These are phyloP conservation scores for Trissolcus brochymenae DNA, from an alignment of 2,888 invertebrate species.

Conservation along the genomic window DNA sequence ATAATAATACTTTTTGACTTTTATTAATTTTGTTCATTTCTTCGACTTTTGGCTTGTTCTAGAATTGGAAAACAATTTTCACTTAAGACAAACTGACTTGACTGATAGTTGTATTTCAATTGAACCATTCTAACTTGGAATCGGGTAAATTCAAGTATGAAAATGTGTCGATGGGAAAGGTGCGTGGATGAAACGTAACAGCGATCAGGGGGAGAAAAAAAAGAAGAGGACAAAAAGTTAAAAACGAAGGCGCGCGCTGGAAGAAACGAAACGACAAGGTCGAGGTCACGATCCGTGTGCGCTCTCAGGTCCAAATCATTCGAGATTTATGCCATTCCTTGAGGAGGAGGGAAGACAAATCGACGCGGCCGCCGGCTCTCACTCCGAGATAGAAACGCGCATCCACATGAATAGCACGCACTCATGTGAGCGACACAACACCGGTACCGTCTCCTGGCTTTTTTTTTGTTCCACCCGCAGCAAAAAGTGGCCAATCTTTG, in stretches of 20 bases:
- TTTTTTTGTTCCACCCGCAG: not conserved
- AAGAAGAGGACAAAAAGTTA: conserved; percentile 15
- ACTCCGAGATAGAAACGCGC: conserved; percentile 35
- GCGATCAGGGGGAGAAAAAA: conserved; percentile 3
- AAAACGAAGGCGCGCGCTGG: conserved; percentile 40
- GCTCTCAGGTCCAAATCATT: conserved; percentile 34
- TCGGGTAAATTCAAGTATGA: too few species aligned
- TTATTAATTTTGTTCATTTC: too few species aligned
- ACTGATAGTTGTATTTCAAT: too few species aligned
- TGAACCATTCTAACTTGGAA: too few species aligned
- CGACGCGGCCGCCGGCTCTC: conserved; percentile 37
- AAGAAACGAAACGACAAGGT: conserved; percentile 50
- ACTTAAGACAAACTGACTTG: too few species aligned
- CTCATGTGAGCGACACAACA: not conserved
- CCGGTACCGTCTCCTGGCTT: not conserved
- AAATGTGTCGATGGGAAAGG: not conserved
- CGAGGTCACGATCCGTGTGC: conserved; percentile 50
- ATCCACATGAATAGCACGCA: conserved; percentile 40
- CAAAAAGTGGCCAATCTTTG: conserved; percentile 6
- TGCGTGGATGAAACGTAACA: not conserved
- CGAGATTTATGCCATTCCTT: conserved; percentile 47
- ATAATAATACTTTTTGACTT: too few species aligned
- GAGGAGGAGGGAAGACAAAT: conserved; percentile 44
- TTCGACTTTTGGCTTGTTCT: too few species aligned
- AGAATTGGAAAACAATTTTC: too few species aligned